Evolutionary conservation across 2,113 vertebrate species (phyloP), one percentile per base, ranked within the genome.

Genomic region (Gracilinanus agilis): DNA sequence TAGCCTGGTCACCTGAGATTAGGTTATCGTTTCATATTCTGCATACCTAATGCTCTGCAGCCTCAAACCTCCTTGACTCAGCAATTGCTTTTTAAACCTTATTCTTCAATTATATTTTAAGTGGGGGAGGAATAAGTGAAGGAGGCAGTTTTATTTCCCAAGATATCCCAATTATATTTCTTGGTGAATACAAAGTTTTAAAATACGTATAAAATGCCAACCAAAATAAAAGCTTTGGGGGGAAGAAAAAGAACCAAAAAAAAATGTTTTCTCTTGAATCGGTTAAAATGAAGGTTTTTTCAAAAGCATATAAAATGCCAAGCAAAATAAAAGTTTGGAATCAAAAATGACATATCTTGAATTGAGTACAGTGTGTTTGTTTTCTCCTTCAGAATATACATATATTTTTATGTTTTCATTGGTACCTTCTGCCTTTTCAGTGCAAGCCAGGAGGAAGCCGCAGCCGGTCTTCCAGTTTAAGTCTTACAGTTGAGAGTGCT

Each of bases 401-500:
- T 91, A 97, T 96, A 96, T 83, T 55, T 97, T 97, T 97, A 97
- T 54, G 89, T 97, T 98, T 97, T 98, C 97, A 98, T 92, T 95
- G 97, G 96, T 98, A 96, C 24, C 9, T 99, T 98, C 97, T 98
- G 95, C 98, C 96, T 98, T 97, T 98, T 97, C 98, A 99, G 99
- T 99, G 99, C 97, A 99, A 99, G 97, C 99, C 99, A 55, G 98
- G 99, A 54, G 99, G 98, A 96, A 99, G 99, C 97, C 99, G 98
- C 97, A 99, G 99, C 98, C 98, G 99, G 92, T 99, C 99, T 25
- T 99, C 99, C 97, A 99, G 99, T 98, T 98, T 99, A 97, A 99
- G 99, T 97, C 99, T 99, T 98, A 99, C 99, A 2, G 99, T 99
- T 97, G 99, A 99, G 98, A 99, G 99, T 91, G 99, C 99, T 95